A percentile compares a stretch with the other conserved stretches of the same genome.
Evolutionary conservation across 2,888 invertebrate genomes (phyloP).

Genomic region (Drosophila villosipedis): DNA sequence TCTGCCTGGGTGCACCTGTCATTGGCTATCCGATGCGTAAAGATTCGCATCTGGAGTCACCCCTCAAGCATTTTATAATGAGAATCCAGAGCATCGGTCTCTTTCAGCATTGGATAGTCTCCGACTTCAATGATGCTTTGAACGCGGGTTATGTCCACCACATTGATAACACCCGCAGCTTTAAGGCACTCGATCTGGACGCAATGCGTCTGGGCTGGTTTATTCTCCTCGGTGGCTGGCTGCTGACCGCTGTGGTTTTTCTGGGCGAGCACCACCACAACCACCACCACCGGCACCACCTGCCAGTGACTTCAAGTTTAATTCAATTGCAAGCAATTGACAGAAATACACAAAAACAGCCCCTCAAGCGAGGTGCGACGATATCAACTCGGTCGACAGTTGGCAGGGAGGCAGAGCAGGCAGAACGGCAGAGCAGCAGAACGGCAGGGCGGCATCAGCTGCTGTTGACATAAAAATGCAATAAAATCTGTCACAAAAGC

Average conservation of each 20-base stretch:
- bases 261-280: conserved; percentile 27
- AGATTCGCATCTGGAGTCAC: conserved; percentile 67
- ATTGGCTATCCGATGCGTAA: conserved; percentile 69
- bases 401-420: neutral
- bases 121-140: conserved; percentile 67
- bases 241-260: conserved; percentile 48
- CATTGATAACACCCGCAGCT: conserved; percentile 62
- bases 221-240: conserved; percentile 55
- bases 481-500: conserved; percentile 67
- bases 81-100: conserved; percentile 62
- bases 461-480: conserved; percentile 78
- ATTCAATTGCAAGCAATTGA: conserved; percentile 74
- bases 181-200: conserved; percentile 67
- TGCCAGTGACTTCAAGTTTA: conserved; percentile 68
- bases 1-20: conserved; percentile 75
- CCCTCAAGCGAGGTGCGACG: conserved; percentile 25
- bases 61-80: conserved; percentile 69
- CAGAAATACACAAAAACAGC: conserved; percentile 65
- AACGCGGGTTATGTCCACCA: conserved; percentile 65
- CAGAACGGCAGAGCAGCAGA: too few species aligned
- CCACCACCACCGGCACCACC: conserved; percentile 54
- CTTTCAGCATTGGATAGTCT: conserved; percentile 57
- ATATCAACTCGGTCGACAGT: conserved; percentile 50
- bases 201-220: conserved; percentile 64
- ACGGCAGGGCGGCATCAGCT: conserved; percentile 53